Evolutionary conservation across 2,888 invertebrate species (phyloP).

Genomic region (Yponomeuta evonymella): DNA sequence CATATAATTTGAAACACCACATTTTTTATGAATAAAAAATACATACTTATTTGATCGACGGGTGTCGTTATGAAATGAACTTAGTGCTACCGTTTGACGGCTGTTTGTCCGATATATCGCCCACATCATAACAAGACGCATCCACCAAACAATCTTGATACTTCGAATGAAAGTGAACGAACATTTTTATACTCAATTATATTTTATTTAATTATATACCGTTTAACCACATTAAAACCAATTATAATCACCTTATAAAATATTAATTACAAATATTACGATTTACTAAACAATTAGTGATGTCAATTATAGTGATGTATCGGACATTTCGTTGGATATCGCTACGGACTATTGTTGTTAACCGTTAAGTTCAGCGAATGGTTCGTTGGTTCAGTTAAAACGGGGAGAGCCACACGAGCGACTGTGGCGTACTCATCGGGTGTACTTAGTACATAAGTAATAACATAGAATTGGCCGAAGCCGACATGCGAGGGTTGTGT

Average conservation of each 20-base stretch:
- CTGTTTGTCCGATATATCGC: neutral
- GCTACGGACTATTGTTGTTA: conserved; percentile 24
- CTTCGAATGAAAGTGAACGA: neutral
- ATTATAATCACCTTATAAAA: conserved; percentile 11
- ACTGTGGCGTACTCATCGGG: conserved; percentile 38
- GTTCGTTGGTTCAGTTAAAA: conserved; percentile 49
- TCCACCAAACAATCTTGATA: conserved; percentile 4
- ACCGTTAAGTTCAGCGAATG: conserved; percentile 18
- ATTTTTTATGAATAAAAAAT: neutral
- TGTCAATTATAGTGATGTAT: conserved; percentile 26
- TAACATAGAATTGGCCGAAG: conserved; percentile 38
- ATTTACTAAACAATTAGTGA: conserved; percentile 27
- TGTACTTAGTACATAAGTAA: conserved; percentile 40
- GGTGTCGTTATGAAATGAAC: conserved; percentile 6
- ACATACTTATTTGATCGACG: neutral
- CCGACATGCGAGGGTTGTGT: conserved; percentile 50
- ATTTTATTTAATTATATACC: conserved; percentile 5
- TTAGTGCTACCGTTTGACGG: neutral
- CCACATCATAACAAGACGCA: neutral
- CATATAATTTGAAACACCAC: neutral
- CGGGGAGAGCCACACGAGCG: conserved; percentile 50
- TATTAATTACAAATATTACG: conserved; percentile 1
- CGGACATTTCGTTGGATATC: conserved; percentile 3
- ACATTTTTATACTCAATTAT: conserved; percentile 2
- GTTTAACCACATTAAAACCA: conserved; percentile 11